Conservation (phyloP, 2,797 vertebrate species). For the Esox lucius region DNA sequence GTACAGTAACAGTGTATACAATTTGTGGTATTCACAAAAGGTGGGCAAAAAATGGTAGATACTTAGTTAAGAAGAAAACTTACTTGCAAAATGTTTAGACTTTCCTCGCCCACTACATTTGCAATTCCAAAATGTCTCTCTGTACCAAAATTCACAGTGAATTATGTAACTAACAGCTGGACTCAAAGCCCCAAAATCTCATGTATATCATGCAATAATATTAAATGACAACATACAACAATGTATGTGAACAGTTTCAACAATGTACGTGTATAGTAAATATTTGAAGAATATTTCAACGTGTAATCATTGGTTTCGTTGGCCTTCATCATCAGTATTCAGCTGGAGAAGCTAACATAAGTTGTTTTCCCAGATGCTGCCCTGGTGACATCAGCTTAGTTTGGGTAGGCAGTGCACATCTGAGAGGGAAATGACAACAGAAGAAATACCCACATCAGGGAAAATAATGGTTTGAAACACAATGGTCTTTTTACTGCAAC, state of each 20-base stretch:
- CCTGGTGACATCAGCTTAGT: background rate
- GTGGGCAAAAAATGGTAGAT: no score
- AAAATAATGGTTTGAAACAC: background rate
- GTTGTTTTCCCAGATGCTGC: background rate
- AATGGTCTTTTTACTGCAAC: no score
- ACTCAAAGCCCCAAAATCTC: background rate
- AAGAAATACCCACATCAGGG: background rate
- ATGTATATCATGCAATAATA: background rate
- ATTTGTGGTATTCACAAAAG: no score
- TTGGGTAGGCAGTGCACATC: background rate
- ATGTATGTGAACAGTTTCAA: background rate
- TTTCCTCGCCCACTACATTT: background rate
- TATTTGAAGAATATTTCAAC: no score
- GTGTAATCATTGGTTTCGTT: no score
- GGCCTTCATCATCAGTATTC: background rate
- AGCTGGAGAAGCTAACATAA: background rate
- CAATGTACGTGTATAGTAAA: background rate
- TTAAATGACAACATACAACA: background rate
- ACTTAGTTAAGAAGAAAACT: no score
- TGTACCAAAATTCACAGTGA: background rate
- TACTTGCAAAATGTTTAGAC: background rate
- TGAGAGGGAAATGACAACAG: background rate
- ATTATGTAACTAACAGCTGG: background rate
- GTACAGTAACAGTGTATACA: no score
- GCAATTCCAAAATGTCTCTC: background rate